Evolutionary conservation across 2,113 vertebrate genomes (phyloP), one percentile per base, ranked within the genome.

Genomic region (Parotia lawesii): DNA sequence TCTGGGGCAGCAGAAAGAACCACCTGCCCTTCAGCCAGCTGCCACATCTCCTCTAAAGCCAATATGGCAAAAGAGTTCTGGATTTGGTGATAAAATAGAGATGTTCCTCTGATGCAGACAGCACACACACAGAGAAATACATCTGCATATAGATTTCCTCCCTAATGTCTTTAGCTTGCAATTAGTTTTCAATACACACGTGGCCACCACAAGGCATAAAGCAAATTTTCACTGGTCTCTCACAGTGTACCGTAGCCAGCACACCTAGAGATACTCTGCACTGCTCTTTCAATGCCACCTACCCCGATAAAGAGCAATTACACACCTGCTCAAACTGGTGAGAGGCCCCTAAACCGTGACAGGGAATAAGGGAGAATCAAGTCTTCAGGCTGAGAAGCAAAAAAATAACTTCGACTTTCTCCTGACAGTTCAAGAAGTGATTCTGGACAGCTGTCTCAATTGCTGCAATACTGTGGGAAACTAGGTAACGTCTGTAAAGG

Each of bases 351-450:
- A 51, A 94, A 45, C 40, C 69, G 85, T 4, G 10, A 73, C 23
- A 61, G 3, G 35, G 62, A 94, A 51, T 40, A 50, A 73, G 22
- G 40, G 33, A 80, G 61, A 64, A 72, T 33, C 47, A 44, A 69
- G 21, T 22, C 64, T 78, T 64, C 48, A 84, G 69, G 67, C 0
- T 57, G 48, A 88, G 44, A 42, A 84, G 44, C 57, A 91, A 83
- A 94, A 91, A 91, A 53, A 72, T 56, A 29, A 85, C 61, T 79
- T 83, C n/a, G 76, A 73, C 85, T 95, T 91, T 77, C 79, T 80
- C 60, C 60, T 37, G 44, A 80, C 67, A 93, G 64, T 86, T 80
- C 88, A 78, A 84, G 79, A 75, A 93, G 88, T 86, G 90, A 48
- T 74, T 80, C 57, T 83, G 85, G 93, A 56, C 85, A 91, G 91